Evolutionary conservation across 2,888 invertebrate genomes (phyloP).

Genomic region (Creontiades dilutus): DNA sequence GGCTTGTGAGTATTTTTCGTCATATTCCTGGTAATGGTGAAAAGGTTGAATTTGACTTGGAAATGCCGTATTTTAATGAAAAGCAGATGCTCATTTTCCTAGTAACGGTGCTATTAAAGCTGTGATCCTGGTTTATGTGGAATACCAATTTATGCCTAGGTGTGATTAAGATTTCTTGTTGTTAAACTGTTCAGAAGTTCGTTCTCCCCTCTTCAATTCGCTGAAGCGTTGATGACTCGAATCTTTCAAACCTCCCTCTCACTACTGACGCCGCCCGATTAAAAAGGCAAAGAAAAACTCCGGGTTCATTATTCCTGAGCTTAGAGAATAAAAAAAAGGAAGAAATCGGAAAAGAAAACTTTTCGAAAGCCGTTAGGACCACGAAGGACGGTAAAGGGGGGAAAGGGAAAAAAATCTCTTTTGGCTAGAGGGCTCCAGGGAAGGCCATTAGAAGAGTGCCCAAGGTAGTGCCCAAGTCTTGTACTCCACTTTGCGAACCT

Average conservation of each 20-base stretch:
- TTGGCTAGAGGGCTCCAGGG: constrained; percentile 8
- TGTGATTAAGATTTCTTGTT: too few relatives aligned
- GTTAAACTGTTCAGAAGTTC: background rate
- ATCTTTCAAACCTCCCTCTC: background rate
- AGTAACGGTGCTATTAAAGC: too few relatives aligned
- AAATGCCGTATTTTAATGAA: too few relatives aligned
- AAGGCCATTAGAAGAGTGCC: constrained; percentile 47
- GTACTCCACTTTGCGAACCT: constrained; percentile 27
- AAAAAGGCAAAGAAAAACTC: constrained; percentile 17
- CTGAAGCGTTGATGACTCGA: background rate
- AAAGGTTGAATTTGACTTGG: too few relatives aligned
- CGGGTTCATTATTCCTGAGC: background rate
- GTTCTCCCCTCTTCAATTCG: background rate
- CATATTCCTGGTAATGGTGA: too few relatives aligned
- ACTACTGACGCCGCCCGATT: background rate
- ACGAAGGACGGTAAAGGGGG: background rate
- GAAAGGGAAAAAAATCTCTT: background rate
- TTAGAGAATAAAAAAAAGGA: background rate
- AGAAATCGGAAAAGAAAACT: constrained; percentile 8
- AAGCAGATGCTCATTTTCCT: too few relatives aligned
- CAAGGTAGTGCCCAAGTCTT: constrained; percentile 43
- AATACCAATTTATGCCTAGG: too few relatives aligned
- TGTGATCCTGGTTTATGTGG: too few relatives aligned
- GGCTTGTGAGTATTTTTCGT: too few relatives aligned
- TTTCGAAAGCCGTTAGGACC: constrained; percentile 26